phyloP scores from a whole-genome alignment of 1,140 invertebrate genomes.

The Cardiocondyla obscurior region DNA sequence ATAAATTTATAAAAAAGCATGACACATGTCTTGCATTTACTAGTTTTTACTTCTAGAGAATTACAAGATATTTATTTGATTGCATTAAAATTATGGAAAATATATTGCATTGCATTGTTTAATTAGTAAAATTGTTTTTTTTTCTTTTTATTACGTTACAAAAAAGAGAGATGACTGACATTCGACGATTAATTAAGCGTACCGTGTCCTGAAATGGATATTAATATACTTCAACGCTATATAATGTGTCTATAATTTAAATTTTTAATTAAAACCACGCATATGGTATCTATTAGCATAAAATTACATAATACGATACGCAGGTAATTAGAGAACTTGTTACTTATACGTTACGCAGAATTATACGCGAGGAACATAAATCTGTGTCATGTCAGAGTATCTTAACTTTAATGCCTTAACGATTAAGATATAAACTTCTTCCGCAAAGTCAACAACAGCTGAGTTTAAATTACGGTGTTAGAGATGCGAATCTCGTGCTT shows the following conservation, averaged over 20 bases:
- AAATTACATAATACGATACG: not conserved
- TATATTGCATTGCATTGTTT: not conserved
- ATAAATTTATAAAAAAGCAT: not conserved
- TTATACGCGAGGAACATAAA: conserved; percentile 21
- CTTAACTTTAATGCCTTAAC: conserved; percentile 39
- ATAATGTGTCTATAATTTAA: not conserved
- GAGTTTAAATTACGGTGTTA: conserved; percentile 43
- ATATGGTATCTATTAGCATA: not conserved
- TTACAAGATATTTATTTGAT: not conserved
- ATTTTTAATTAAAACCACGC: not conserved
- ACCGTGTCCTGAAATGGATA: not conserved
- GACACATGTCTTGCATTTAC: not conserved
- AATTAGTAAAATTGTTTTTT: not conserved
- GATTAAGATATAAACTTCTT: conserved; percentile 53
- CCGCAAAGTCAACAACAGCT: conserved; percentile 39
- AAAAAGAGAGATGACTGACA: not conserved
- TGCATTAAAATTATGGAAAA: not conserved
- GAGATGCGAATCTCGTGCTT: conserved; percentile 38
- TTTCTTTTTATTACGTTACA: not conserved
- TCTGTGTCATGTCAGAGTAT: conserved; percentile 15
- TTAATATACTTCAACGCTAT: not conserved
- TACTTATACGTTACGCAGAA: not conserved
- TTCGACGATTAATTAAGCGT: not conserved
- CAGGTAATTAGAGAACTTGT: conserved; percentile 17
- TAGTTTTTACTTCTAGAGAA: not conserved